Conservation (phyloP, 2,113 vertebrate species). For the Corapipo altera region DNA sequence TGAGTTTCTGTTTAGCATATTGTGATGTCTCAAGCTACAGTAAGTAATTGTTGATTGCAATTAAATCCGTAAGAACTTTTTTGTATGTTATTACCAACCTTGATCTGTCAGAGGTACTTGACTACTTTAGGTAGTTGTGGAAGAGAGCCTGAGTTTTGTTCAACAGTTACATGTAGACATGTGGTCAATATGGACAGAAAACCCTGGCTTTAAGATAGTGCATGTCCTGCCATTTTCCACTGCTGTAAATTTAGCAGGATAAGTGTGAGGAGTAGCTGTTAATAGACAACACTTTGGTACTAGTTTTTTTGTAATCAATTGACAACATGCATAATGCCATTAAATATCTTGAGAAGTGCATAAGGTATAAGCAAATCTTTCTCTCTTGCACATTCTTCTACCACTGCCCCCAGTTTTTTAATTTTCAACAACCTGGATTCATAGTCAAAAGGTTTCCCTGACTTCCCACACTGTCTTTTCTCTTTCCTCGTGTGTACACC, state of each 20-base stretch:
- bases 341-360: not conserved
- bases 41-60: not conserved
- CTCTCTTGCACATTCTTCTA: not conserved
- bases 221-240: not conserved
- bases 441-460: not conserved
- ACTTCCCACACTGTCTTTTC: slow-evolving; percentile 22
- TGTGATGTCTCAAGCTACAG: not conserved
- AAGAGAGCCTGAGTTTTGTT: not conserved
- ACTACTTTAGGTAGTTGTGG: not conserved
- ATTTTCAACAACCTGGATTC: not conserved
- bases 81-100: not conserved
- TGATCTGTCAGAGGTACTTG: not conserved
- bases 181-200: not conserved
- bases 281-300: not conserved
- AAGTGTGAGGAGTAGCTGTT: not conserved
- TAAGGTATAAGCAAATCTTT: not conserved
- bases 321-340: not conserved
- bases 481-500: slow-evolving; percentile 52
- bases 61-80: not conserved
- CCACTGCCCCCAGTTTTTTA: not conserved
- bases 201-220: not conserved
- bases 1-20: not conserved
- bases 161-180: not conserved
- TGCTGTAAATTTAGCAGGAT: not conserved
- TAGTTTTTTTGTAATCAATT: not conserved